These are phyloP conservation scores for Pygoscelis antarcticus DNA, from an alignment of 2,113 vertebrate species.

Conservation along the genomic window DNA sequence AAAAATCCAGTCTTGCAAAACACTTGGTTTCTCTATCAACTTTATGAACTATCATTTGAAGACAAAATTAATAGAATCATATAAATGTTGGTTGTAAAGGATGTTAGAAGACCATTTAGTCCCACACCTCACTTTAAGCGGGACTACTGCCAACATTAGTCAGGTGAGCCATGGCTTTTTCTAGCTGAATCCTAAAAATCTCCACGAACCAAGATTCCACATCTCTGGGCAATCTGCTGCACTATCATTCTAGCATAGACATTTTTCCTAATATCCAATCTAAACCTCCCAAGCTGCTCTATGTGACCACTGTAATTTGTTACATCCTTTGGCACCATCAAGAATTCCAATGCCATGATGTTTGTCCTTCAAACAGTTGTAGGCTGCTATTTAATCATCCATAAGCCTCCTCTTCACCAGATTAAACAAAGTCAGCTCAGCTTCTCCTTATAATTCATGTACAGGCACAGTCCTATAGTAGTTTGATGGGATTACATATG, in stretches of 20 bases:
- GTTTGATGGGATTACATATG: background rate
- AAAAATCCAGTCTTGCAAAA: background rate
- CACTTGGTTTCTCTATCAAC: background rate
- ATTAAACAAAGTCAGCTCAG: background rate
- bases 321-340: background rate
- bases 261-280: background rate
- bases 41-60: background rate
- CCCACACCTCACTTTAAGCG: background rate
- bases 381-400: background rate
- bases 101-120: background rate
- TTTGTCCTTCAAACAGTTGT: background rate
- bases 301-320: background rate
- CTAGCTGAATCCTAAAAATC: background rate
- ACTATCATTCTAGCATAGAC: background rate
- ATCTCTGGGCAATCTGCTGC: background rate
- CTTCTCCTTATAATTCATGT: background rate
- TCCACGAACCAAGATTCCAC: background rate
- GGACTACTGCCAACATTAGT: background rate
- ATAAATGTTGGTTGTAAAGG: background rate
- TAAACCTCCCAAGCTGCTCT: background rate
- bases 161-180: background rate
- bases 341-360: background rate
- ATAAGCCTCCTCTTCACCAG: background rate
- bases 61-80: background rate
- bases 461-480: background rate